Conservation (phyloP, 2,888 invertebrate genomes). For the Callyntrura sp. region DNA sequence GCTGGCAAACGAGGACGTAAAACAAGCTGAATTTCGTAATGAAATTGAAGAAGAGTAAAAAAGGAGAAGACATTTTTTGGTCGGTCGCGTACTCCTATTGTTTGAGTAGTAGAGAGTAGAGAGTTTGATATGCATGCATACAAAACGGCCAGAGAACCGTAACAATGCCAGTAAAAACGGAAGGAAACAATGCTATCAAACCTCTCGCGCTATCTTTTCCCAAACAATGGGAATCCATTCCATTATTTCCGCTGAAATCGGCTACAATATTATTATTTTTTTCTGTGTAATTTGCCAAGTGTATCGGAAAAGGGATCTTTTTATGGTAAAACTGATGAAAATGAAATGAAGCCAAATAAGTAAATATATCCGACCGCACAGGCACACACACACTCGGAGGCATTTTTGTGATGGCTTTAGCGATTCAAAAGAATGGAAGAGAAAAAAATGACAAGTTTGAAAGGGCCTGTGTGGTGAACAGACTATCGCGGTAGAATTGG, state of each 20-base stretch:
- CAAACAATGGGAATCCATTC: background rate
- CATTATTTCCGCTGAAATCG: background rate
- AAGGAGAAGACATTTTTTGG: background rate
- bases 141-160: background rate
- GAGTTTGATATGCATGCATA: background rate
- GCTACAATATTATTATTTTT: background rate
- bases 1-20: slow-evolving; percentile 7
- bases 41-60: slow-evolving; percentile 16
- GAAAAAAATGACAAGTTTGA: background rate
- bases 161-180: background rate
- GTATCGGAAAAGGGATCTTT: background rate
- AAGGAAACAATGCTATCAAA: background rate
- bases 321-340: slow-evolving; percentile 7
- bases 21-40: slow-evolving; percentile 24
- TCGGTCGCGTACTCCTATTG: background rate
- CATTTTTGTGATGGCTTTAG: background rate
- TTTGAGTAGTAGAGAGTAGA: too few species aligned
- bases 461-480: background rate
- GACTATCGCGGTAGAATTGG: background rate
- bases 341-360: slow-evolving; percentile 25
- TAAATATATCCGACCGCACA: background rate
- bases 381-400: background rate
- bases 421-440: background rate
- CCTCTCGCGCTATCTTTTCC: background rate
- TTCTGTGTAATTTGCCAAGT: slow-evolving; percentile 8